Conservation (phyloP, 1,140 invertebrate genomes). For the Drosophila nasuta region DNA sequence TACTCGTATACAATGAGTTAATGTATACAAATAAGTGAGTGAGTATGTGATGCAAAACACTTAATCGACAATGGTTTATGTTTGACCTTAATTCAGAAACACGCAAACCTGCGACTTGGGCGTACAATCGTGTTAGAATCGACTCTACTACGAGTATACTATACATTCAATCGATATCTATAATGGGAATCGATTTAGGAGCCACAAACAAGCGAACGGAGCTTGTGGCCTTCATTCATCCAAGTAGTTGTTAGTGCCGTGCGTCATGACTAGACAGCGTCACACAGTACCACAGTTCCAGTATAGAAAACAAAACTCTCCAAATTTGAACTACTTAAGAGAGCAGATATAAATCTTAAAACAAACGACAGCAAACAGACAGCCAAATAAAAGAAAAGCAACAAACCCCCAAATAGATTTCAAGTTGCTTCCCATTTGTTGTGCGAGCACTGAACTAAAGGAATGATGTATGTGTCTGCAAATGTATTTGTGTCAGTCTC, state of each 20-base stretch:
- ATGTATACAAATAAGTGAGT: not conserved
- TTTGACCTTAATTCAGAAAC: slow-evolving; percentile 46
- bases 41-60: slow-evolving; percentile 18
- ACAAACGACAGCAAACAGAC: slow-evolving; percentile 22
- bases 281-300: slow-evolving; percentile 10
- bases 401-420: not conserved
- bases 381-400: slow-evolving; percentile 1
- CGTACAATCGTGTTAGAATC: slow-evolving; percentile 16
- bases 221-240: slow-evolving; percentile 12
- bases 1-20: not conserved
- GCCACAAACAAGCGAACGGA: not conserved
- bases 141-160: not conserved
- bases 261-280: slow-evolving; percentile 22
- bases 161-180: slow-evolving; percentile 27
- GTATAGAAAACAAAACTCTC: slow-evolving; percentile 15
- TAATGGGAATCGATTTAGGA: slow-evolving; percentile 28
- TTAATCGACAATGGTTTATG: slow-evolving; percentile 30
- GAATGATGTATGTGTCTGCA: slow-evolving; percentile 21
- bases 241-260: slow-evolving; percentile 1
- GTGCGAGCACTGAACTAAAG: slow-evolving; percentile 14
- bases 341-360: slow-evolving; percentile 27
- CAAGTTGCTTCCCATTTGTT: slow-evolving; percentile 17
- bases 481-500: not conserved
- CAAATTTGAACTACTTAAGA: slow-evolving; percentile 28
- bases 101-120: slow-evolving; percentile 22